These are phyloP conservation scores for Silurus lanzhouensis DNA, from an alignment of 2,797 vertebrate genomes.

Conservation along the genomic window DNA sequence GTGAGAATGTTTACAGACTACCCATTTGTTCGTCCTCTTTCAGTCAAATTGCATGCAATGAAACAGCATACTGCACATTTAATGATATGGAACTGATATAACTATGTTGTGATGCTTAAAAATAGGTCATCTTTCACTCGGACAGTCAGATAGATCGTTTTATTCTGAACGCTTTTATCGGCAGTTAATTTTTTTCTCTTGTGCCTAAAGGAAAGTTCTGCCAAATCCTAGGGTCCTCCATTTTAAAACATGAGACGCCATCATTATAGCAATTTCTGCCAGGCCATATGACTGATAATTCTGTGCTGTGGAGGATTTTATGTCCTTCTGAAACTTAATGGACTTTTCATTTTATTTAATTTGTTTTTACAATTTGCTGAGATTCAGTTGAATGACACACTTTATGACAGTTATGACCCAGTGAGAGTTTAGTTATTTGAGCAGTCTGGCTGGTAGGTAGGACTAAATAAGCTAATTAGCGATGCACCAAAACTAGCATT, in stretches of 20 bases:
- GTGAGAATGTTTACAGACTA: conserved; percentile 6
- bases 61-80: not conserved
- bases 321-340: not conserved
- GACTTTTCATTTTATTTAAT: not conserved
- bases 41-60: not conserved
- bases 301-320: not conserved
- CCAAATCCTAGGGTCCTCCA: not conserved
- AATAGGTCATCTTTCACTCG: conserved; percentile 18
- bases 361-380: conserved; percentile 1
- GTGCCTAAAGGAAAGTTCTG: conserved; percentile 9
- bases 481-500: not conserved
- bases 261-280: conserved; percentile 6
- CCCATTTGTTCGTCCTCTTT: not conserved
- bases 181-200: conserved; percentile 31
- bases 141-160: conserved; percentile 22
- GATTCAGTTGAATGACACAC: not conserved
- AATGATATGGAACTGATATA: not conserved
- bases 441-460: not conserved
- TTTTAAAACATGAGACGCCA: not conserved
- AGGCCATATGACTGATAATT: not conserved
- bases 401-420: not conserved
- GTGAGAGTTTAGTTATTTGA: not conserved
- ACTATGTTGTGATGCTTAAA: not conserved
- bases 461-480: not conserved
- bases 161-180: conserved; percentile 11